Conservation (phyloP, 23 tunicate species). For the Trididemnum miniatum region DNA sequence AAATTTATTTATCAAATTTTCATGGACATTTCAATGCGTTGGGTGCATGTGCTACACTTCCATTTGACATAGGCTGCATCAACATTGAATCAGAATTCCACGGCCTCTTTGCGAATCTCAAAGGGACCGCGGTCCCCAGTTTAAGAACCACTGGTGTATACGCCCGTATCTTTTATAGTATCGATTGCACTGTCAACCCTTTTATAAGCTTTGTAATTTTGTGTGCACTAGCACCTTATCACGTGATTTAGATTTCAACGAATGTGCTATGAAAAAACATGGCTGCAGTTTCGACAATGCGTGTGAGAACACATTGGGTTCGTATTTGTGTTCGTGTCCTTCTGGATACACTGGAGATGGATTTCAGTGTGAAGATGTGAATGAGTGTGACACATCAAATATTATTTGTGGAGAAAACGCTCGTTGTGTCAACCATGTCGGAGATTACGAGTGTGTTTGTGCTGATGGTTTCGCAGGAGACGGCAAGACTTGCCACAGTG, state of each 20-base stretch:
- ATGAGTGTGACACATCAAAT: not conserved
- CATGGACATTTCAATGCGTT: too few relatives aligned
- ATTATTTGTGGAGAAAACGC: slow-evolving; percentile 10
- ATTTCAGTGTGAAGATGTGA: slow-evolving; percentile 6
- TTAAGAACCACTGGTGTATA: too few relatives aligned
- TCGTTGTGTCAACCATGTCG: slow-evolving; percentile 3
- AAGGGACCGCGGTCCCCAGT: too few relatives aligned
- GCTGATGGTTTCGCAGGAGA: not conserved
- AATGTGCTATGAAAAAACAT: slow-evolving; percentile 9
- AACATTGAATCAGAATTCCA: too few relatives aligned
- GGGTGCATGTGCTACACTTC: too few relatives aligned
- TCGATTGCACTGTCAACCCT: too few relatives aligned
- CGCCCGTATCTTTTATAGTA: too few relatives aligned
- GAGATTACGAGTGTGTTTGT: slow-evolving; percentile 13
- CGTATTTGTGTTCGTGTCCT: slow-evolving; percentile 15
- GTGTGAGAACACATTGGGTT: slow-evolving; percentile 24
- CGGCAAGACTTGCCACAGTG: not conserved
- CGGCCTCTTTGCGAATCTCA: too few relatives aligned
- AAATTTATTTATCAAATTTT: too few relatives aligned
- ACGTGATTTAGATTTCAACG: slow-evolving; percentile 29
- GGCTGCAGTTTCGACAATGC: not conserved
- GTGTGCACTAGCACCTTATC: too few relatives aligned
- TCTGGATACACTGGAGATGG: slow-evolving; percentile 22
- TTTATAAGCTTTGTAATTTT: too few relatives aligned
- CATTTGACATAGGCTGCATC: too few relatives aligned